Conservation (phyloP, 2,888 invertebrate genomes). For the Leptinotarsa rubiginosa region DNA sequence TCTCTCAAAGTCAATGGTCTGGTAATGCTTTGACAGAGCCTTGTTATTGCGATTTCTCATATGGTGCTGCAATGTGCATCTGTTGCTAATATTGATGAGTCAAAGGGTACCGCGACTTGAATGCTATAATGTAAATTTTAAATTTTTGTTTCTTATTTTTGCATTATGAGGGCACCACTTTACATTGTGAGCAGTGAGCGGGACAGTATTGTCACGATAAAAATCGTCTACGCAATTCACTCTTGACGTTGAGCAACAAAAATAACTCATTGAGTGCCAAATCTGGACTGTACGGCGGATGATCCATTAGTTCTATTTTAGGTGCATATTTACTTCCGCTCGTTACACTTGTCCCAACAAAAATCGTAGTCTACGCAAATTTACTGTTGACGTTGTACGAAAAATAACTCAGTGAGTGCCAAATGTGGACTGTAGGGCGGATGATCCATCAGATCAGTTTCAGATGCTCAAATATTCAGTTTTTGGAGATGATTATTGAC, state of each 20-base stretch:
- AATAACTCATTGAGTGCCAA: not conserved
- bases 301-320: too few relatives aligned
- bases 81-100: constrained; percentile 16
- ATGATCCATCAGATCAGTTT: too few relatives aligned
- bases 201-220: too few relatives aligned
- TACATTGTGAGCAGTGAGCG: too few relatives aligned
- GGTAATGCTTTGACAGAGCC: constrained; percentile 52
- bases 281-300: too few relatives aligned
- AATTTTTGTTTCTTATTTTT: not conserved
- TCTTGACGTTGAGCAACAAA: not conserved
- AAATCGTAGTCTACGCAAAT: too few relatives aligned
- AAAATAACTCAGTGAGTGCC: not conserved
- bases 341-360: too few relatives aligned
- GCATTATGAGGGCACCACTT: not conserved
- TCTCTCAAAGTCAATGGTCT: constrained; percentile 57
- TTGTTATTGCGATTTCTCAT: constrained; percentile 30
- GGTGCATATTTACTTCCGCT: too few relatives aligned
- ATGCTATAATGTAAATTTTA: not conserved
- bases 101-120: constrained; percentile 3
- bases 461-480: too few relatives aligned
- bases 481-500: too few relatives aligned
- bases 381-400: too few relatives aligned
- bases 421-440: not conserved
- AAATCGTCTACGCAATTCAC: too few relatives aligned
- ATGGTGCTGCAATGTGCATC: constrained; percentile 8